Conservation (phyloP, 2,888 invertebrate species). For the Parnassius smintheus region DNA sequence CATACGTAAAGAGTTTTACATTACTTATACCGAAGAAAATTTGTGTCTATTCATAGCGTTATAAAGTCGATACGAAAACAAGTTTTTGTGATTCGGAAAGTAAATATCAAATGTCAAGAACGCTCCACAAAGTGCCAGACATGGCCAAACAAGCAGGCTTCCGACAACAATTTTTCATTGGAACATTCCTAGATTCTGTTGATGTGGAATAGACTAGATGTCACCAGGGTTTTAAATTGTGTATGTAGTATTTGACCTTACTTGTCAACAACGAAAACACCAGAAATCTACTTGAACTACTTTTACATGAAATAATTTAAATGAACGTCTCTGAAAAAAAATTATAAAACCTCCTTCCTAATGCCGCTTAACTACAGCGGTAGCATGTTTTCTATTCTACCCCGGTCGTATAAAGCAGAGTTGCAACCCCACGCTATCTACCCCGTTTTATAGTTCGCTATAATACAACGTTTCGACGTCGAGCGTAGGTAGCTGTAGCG, state of each 20-base stretch:
- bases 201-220: neutral
- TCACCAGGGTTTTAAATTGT: neutral
- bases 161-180: conserved; percentile 14
- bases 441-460: conserved; percentile 62
- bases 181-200: conserved; percentile 14
- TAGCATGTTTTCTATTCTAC: conserved; percentile 34
- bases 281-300: too few species aligned
- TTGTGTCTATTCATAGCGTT: conserved; percentile 9
- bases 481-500: conserved; percentile 69
- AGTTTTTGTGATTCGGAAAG: conserved; percentile 20
- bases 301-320: too few species aligned
- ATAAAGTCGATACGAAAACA: conserved; percentile 16
- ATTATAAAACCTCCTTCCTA: conserved; percentile 5
- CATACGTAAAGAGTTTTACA: conserved; percentile 2
- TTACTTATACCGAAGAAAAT: conserved; percentile 1
- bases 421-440: conserved; percentile 62
- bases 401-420: conserved; percentile 53
- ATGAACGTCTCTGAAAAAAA: neutral
- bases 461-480: conserved; percentile 54
- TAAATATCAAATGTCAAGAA: conserved; percentile 28
- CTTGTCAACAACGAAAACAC: too few species aligned
- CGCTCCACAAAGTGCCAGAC: conserved; percentile 22
- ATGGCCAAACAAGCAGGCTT: conserved; percentile 7
- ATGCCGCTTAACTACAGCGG: conserved; percentile 13
- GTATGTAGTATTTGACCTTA: too few species aligned